A percentile compares a stretch with the other conserved stretches of the same genome.
These are phyloP conservation scores for Cinclus cinclus DNA, from an alignment of 2,113 vertebrate species.

Conservation along the genomic window DNA sequence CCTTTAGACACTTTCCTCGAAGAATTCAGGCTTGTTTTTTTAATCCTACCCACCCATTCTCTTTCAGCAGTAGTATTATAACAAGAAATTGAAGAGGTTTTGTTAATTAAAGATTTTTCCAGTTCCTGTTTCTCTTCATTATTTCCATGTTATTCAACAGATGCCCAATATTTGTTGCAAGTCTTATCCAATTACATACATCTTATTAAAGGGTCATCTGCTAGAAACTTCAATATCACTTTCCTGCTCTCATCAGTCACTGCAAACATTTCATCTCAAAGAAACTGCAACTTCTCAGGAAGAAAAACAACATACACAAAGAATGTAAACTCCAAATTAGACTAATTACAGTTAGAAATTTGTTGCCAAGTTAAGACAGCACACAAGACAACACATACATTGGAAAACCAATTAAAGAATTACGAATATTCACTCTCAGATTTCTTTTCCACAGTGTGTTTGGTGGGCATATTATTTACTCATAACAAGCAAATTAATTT, in stretches of 20 bases:
- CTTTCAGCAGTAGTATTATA: neutral
- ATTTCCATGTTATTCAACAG: constrained; percentile 14
- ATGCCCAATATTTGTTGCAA: neutral
- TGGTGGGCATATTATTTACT: neutral
- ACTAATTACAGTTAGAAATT: neutral
- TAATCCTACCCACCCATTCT: neutral
- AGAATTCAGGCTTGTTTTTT: neutral
- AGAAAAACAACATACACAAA: neutral
- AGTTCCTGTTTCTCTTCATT: constrained; percentile 1
- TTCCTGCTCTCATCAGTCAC: neutral
- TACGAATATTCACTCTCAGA: neutral
- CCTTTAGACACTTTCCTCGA: neutral
- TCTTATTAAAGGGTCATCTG: constrained; percentile 14
- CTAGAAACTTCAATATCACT: neutral
- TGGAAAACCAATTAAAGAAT: neutral
- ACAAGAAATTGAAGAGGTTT: neutral
- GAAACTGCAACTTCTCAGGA: neutral
- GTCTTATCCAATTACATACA: neutral
- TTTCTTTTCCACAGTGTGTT: neutral
- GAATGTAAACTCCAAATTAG: neutral
- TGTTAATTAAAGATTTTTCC: neutral
- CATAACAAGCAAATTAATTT: neutral
- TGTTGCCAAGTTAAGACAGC: neutral
- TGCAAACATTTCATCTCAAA: neutral
- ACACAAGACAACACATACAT: neutral